Conservation (phyloP, 2,113 vertebrate genomes). For the Pomatorhinus ruficollis region DNA sequence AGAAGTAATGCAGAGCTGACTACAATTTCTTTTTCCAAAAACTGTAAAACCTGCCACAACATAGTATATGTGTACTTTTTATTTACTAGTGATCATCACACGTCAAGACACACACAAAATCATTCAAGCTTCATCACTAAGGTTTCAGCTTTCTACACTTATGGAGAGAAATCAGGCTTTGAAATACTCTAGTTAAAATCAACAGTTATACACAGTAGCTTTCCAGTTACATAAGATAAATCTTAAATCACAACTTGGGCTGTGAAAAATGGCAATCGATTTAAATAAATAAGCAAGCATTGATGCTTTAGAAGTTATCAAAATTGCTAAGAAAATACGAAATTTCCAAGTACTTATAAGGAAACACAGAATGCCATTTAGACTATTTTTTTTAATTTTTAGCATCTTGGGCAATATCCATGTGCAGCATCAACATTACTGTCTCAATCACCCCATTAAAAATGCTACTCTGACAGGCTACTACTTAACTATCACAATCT, state of each 20-base stretch:
- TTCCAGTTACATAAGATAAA: neutral
- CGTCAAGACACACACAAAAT: neutral
- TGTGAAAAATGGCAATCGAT: neutral
- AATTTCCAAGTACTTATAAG: neutral
- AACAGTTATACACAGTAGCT: neutral
- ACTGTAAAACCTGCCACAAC: neutral
- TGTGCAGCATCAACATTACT: neutral
- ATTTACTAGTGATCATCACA: neutral
- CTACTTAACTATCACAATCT: neutral
- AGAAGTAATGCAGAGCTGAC: neutral
- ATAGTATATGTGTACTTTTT: neutral
- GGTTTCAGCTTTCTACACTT: neutral
- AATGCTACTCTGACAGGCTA: neutral
- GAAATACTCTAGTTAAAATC: neutral
- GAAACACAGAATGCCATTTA: neutral
- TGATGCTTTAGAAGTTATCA: neutral
- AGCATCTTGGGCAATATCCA: neutral
- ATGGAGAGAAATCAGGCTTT: neutral
- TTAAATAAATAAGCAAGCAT: neutral
- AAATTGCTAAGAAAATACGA: neutral
- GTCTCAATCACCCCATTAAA: neutral
- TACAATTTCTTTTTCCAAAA: neutral
- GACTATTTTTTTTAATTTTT: neutral
- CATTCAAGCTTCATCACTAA: neutral
- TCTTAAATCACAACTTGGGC: neutral